Evolutionary conservation across 2,113 vertebrate species (phyloP), one percentile per base, ranked within the genome.

Genomic region (Sebastes fasciatus): DNA sequence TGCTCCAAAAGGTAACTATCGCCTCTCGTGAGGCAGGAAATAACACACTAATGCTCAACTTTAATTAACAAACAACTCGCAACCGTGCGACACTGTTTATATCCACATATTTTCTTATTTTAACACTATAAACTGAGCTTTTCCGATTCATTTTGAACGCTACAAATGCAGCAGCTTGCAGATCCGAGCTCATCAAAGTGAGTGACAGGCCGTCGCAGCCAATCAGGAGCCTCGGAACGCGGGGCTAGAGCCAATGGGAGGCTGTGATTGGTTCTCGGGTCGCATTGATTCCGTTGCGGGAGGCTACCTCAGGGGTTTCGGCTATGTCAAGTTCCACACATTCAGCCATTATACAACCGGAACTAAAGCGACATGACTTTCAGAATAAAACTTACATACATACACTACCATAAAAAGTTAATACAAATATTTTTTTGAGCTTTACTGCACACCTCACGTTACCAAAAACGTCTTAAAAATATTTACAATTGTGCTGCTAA

Each of bases 201-300:
- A 95, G 2, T 77, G 94, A 90, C 90, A 72, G 64, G 48, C 4
- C 4, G 4, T 1, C 0, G 0, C 14, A 72, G 46, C 94, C 93
- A 95, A 94, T 94, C 88, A 77, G 34, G 5, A 45, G 49, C 43
- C 17, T 8, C 2, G 5, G 9, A 64, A 10, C 26, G 3, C 4
- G 6, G 7, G 0, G 8, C 6, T 0, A 2, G 40, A 82, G 78
- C 90, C 90, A 93, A 94, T 89, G 61, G 49, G 19, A 62, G 49
- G 12, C 62, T 0, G 12, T 51, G 73, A 76, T 91, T 79, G 77
- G 80, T 83, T 71, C 70, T 84, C 77, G 67, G 58, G 78, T 67
- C 72, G 79, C 84, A 91, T 82, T 68, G 82, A 92, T 74, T 79
- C 67, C 72, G 52, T 61, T 87, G 86, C 88, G 77, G 86, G 91